Base-by-base conservation (phyloP, 2,888 invertebrate genomes). In the Chesias legatella region DNA sequence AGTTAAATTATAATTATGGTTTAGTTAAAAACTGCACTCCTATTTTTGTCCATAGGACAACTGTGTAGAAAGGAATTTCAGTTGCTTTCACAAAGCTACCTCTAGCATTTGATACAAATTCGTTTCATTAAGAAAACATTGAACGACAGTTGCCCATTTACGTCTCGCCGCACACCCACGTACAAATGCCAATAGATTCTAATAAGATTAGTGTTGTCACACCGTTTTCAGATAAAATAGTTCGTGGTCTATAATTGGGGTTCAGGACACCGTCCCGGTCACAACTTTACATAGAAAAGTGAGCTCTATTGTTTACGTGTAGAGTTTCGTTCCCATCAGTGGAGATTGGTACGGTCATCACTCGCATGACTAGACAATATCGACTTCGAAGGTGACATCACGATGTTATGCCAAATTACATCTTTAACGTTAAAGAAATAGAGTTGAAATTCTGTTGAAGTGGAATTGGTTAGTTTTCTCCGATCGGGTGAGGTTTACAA, bases 161-260 rank as follows among this genome's bases (percentile, higher is more conserved):
- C 62, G 59, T 60, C 63, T 62, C n/a, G n/a, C n/a, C n/a, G n/a
- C n/a, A n/a, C 54, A 54, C 56, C 67, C 60, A 54, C 66, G 68
- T 73, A 77, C 76, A 81, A 79, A 81, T 84, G 76, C 79, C 86
- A 77, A 86, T 88, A 85, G 81, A 86, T 86, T 77, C 78, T 82
- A 85, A 88, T 78, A 76, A 84, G 86, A 88, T 86, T 86, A 88
- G 69, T 66, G 79, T 73, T 81, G 88, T 86, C 86, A 77, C 82
- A 79, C 78, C 79, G 82, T 82, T 69, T 83, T 82, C 79, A 83
- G 84, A 84, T 84, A 84, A 85, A 86, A 85, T 84, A 85, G 84
- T 85, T 85, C 84, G 84, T 83, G 85, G 85, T 70, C 84, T 82
- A 85, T 86, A 86, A 85, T 84, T 85, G 85, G 76, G 80, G 80